phyloP scores from a whole-genome alignment of 1,140 invertebrate genomes.

The Tetragonula clypearis region DNA sequence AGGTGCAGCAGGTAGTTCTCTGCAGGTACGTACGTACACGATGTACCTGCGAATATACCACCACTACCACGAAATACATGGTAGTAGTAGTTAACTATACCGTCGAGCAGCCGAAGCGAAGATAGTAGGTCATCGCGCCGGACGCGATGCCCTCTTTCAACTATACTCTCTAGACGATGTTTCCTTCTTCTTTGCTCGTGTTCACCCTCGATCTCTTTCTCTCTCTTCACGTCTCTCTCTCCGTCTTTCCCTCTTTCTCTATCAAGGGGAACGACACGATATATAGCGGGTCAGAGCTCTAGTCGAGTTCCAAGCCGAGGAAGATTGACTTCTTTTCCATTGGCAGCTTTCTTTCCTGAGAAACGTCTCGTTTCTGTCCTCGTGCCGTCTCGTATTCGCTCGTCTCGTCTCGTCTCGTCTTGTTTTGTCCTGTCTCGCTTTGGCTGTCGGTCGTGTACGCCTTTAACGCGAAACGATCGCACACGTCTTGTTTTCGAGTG shows the following conservation, averaged over 20 bases:
- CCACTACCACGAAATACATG: not conserved
- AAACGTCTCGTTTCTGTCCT: slow-evolving; percentile 61
- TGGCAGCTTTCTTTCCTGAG: slow-evolving; percentile 72
- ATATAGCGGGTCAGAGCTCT: slow-evolving; percentile 51
- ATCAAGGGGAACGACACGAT: slow-evolving; percentile 22
- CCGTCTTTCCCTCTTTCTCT: slow-evolving; percentile 8
- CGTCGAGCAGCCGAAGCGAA: slow-evolving; percentile 73
- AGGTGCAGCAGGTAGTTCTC: not conserved
- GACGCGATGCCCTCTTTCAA: slow-evolving; percentile 78
- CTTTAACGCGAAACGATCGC: slow-evolving; percentile 21
- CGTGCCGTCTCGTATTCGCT: not conserved
- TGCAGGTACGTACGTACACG: not conserved
- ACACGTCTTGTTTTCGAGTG: not conserved
- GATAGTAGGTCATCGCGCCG: slow-evolving; percentile 81
- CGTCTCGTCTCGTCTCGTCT: not conserved
- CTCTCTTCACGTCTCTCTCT: not conserved
- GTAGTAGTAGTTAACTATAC: slow-evolving; percentile 46
- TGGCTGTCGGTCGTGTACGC: not conserved
- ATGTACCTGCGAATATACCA: not conserved
- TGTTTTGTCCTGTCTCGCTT: slow-evolving; percentile 17
- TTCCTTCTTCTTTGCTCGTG: slow-evolving; percentile 42
- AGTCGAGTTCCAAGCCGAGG: slow-evolving; percentile 56
- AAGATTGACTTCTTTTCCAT: slow-evolving; percentile 70
- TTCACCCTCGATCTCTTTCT: slow-evolving; percentile 17
- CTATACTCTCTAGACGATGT: slow-evolving; percentile 69